phyloP scores from a whole-genome alignment of 2,888 invertebrate species.

The Ernsta delagoae region DNA sequence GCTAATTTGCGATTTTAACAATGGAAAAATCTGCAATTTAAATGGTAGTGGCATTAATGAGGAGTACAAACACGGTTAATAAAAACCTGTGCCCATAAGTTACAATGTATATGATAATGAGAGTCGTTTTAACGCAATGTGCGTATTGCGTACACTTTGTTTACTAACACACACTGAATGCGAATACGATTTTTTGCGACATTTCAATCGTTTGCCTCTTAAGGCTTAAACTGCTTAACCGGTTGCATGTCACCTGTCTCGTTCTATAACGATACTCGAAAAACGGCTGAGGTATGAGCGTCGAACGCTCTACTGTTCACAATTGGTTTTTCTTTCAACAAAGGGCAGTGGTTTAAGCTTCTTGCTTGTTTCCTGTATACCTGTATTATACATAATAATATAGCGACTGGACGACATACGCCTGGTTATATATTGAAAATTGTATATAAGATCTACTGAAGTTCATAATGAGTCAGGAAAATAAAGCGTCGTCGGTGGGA shows the following conservation, averaged over 20 bases:
- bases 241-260: constrained; percentile 74
- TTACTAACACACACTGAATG: constrained; percentile 64
- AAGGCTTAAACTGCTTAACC: constrained; percentile 62
- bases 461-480: no score
- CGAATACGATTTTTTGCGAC: constrained; percentile 56
- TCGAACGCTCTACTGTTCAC: not conserved
- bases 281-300: constrained; percentile 41
- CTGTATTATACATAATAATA: no score
- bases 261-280: constrained; percentile 58
- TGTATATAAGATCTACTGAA: not conserved
- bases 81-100: constrained; percentile 32
- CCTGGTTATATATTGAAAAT: not conserved
- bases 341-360: constrained; percentile 41
- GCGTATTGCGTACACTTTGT: constrained; percentile 55
- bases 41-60: not conserved
- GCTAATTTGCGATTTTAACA: not conserved
- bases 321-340: constrained; percentile 19
- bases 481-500: no score
- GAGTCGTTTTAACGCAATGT: constrained; percentile 48
- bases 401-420: no score
- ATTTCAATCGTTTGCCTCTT: constrained; percentile 65
- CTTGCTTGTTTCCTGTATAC: no score
- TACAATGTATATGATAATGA: constrained; percentile 39
- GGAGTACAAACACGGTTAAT: constrained; percentile 11
- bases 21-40: constrained; percentile 6